A percentile compares a stretch with the other conserved stretches of the same genome.
phyloP scores from a whole-genome alignment of 1,140 invertebrate genomes.

The Euura saliciscinereae region DNA sequence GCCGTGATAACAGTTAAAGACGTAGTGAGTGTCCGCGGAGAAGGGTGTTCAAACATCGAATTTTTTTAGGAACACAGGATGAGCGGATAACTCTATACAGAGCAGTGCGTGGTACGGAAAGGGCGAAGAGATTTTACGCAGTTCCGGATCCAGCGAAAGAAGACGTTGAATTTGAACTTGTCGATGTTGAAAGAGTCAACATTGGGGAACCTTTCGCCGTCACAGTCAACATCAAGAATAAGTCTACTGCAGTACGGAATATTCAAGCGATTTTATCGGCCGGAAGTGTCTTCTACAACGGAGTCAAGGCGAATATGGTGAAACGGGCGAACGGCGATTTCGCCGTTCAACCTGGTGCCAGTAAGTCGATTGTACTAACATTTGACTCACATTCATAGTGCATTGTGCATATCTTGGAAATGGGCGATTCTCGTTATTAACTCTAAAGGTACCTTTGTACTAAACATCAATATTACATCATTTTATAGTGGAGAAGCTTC shows the following conservation, averaged over 20 bases:
- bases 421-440: too few species aligned
- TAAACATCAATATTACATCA: too few species aligned
- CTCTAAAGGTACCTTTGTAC: too few species aligned
- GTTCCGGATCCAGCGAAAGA: constrained; percentile 61
- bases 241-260: constrained; percentile 64
- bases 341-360: constrained; percentile 62
- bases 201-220: constrained; percentile 74
- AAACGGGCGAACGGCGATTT: constrained; percentile 73
- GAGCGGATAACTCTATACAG: constrained; percentile 73
- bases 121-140: constrained; percentile 71
- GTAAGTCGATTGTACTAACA: constrained; percentile 50
- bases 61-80: constrained; percentile 61
- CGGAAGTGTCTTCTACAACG: constrained; percentile 79
- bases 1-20: too few species aligned
- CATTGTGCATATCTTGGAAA: constrained; percentile 41
- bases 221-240: constrained; percentile 71
- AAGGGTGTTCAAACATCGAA: too few species aligned
- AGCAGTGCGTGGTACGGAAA: constrained; percentile 67
- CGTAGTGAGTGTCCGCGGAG: too few species aligned
- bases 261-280: constrained; percentile 70
- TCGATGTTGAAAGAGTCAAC: constrained; percentile 70
- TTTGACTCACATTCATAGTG: too few species aligned
- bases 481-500: constrained; percentile 61
- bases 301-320: constrained; percentile 70
- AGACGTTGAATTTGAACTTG: constrained; percentile 73